These are phyloP conservation scores for Geococcyx californianus DNA, from an alignment of 2,113 vertebrate genomes.

Conservation along the genomic window DNA sequence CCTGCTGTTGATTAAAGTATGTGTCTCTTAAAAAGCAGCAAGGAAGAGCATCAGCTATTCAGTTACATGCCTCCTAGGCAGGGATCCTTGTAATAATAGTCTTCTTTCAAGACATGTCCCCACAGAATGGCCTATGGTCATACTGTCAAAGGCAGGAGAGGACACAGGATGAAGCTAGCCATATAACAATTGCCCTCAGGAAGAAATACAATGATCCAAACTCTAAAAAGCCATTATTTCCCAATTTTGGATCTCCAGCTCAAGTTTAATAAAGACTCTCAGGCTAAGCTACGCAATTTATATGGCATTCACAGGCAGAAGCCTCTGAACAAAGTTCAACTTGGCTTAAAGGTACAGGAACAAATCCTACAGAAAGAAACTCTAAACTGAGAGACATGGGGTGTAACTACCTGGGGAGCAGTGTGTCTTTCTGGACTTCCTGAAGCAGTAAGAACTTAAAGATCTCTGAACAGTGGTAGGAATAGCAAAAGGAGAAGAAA, in stretches of 20 bases:
- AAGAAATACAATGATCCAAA: not conserved
- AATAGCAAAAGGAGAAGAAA: too few species aligned
- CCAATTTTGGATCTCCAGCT: not conserved
- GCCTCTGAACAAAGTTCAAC: not conserved
- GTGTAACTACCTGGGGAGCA: not conserved
- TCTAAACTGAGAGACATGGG: not conserved
- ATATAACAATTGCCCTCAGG: not conserved
- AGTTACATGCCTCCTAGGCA: not conserved
- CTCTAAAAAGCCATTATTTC: not conserved
- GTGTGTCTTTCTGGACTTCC: not conserved
- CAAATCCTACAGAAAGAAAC: slow-evolving; percentile 1
- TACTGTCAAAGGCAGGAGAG: not conserved
- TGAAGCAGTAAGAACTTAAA: not conserved
- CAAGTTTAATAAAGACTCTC: not conserved
- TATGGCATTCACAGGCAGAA: not conserved
- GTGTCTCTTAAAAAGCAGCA: not conserved
- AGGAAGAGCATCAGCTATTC: not conserved
- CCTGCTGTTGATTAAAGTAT: not conserved
- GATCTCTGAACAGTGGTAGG: too few species aligned
- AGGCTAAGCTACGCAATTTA: not conserved
- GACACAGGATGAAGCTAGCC: not conserved
- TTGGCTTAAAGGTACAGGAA: not conserved
- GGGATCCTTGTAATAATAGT: not conserved
- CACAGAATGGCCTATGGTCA: not conserved
- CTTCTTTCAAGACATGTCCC: not conserved